Base-by-base conservation (phyloP, 2,888 invertebrate species). In the Protodeltote pygarga region DNA sequence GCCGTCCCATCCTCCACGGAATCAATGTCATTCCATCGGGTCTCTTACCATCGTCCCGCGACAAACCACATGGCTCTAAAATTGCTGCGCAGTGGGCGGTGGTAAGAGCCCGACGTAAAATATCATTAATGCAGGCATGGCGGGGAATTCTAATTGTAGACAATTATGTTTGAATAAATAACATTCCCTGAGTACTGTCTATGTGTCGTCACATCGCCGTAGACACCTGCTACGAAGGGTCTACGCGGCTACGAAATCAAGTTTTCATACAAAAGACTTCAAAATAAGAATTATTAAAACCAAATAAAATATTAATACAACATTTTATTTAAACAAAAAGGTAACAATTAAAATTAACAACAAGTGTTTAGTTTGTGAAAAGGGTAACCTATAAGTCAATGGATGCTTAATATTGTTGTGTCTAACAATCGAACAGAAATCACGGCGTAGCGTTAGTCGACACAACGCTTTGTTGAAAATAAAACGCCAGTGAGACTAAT, bases 401-500 rank as follows among this genome's bases (percentile, higher is more conserved):
- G 31, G 33, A 65, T 47, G 41, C 39, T 54, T 71, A 66, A 63
- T 67, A 73, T 76, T 58, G 71, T 65, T 65, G 46, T 59, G 61
- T 66, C 58, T 68, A 73, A 69, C 74, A 73, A 81, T 83, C 73
- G 25, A 35, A 23, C 29, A 74, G 67, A 75, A 78, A 75, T 77
- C 75, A 75, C 69, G 48, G 65, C 61, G 54, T 53, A 60, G 73
- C 75, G 67, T 75, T 77, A 76, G 72, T 75, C 72, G 75, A 74
- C 75, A 73, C 53, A 76, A 75, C 70, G 73, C 81, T 85, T 86
- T 85, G 86, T 87, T 75, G 77, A 77, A 77, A 83, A 79, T 80
- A 83, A 87, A 84, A 85, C 78, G 71, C 69, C 70, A 74, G 75
- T 75, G 76, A 73, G 78, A 81, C 86, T 88, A 89, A 89, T 89